Evolutionary conservation across 2,797 vertebrate species (phyloP), one percentile per base, ranked within the genome.

Genomic region (Smutsia temminckii): DNA sequence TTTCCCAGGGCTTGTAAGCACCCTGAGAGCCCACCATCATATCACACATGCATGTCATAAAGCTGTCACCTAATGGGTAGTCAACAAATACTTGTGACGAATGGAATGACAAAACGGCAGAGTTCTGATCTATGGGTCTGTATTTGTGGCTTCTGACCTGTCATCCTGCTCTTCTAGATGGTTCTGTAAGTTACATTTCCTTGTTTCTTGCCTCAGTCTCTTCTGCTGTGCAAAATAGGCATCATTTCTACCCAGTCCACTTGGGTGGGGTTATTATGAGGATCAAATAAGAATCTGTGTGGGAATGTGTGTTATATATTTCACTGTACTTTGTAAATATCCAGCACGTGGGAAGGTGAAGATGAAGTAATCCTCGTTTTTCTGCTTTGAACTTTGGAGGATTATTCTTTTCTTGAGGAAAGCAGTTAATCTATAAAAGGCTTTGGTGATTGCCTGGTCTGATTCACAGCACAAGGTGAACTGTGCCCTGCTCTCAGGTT

Each of bases 391-490:
- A 75, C 12, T 85, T 78, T 55, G 10, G 66, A 55, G 46, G 57
- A 81, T 40, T 68, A 37, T 61, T 49, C 29, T 89, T 66, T 96
- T 91, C 51, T 72, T 32, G 14, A 87, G 80, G 68, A 95, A 92
- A 79, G 46, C 57, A 72, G 81, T 84, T 96, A 61, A 95, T 92
- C 75, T 92, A 17, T 53, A 92, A 51, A 84, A 78, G 79, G 53
- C 14, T 40, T 64, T 8, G 23, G 49, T 93, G 74, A 85, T 91
- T 91, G 88, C 69, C 80, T 95, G 88, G 71, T 77, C 80, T 85
- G 66, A 97, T 46, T 97, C 79, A 85, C 32, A 68, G 61, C 63
- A 29, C 51, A 57, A 23, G 46, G 72, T 95, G 72, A 86, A 40
- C 34, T 0, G 5, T 85, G 23, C 27, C 42, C 46, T 51, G 55